Conservation (phyloP, 2,797 vertebrate species). For the Meriones psammophilus region DNA sequence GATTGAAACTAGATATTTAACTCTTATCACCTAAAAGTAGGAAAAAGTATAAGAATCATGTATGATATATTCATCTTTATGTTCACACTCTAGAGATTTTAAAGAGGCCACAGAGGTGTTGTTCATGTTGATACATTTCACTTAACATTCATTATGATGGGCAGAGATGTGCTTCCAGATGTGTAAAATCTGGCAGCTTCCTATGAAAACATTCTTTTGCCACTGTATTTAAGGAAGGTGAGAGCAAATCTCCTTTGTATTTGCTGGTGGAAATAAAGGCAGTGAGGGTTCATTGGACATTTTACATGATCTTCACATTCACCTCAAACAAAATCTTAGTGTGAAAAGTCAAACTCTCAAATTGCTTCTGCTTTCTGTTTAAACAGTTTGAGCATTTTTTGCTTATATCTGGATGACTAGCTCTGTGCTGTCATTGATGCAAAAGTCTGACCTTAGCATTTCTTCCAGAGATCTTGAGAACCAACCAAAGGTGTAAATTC, state of each 20-base stretch:
- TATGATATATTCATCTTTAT: slow-evolving; percentile 3
- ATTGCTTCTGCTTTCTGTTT: slow-evolving; percentile 40
- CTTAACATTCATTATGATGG: slow-evolving; percentile 46
- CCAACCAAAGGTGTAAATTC: slow-evolving; percentile 41
- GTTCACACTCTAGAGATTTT: background rate
- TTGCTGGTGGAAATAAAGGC: slow-evolving; percentile 56
- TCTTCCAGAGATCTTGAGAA: slow-evolving; percentile 61
- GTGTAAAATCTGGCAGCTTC: slow-evolving; percentile 40
- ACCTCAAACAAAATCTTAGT: slow-evolving; percentile 58
- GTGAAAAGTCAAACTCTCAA: slow-evolving; percentile 54
- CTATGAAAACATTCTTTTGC: slow-evolving; percentile 56
- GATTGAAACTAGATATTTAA: slow-evolving; percentile 16
- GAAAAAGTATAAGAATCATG: background rate
- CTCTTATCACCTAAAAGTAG: background rate
- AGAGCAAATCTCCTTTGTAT: slow-evolving; percentile 67
- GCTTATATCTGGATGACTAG: slow-evolving; percentile 63
- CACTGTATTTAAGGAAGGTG: slow-evolving; percentile 59
- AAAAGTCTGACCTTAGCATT: slow-evolving; percentile 57
- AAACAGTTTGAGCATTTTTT: slow-evolving; percentile 54
- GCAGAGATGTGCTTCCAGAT: slow-evolving; percentile 49
- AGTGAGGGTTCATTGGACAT: background rate
- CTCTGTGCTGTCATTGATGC: slow-evolving; percentile 53
- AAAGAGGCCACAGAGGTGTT: slow-evolving; percentile 10
- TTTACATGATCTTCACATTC: slow-evolving; percentile 43
- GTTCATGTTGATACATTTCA: background rate